Conservation (phyloP, 2,113 vertebrate genomes). For the Recurvirostra avosetta region DNA sequence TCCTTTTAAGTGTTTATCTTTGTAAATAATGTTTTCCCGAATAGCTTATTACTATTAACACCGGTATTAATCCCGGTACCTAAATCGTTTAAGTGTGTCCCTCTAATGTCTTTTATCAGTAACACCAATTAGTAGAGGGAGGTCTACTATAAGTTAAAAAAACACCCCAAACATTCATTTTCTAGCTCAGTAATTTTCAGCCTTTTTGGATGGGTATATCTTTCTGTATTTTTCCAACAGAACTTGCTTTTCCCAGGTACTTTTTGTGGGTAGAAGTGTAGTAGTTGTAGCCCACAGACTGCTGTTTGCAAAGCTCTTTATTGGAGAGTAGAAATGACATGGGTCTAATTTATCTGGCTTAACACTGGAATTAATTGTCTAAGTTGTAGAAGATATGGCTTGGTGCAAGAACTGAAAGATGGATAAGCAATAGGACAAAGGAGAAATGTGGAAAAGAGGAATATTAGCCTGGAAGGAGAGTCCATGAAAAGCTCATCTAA, state of each 20-base stretch:
- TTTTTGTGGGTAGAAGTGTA: not conserved
- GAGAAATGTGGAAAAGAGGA: not conserved
- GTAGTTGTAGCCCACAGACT: not conserved
- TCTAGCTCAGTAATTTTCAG: not conserved
- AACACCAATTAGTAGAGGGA: not conserved
- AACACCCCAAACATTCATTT: not conserved
- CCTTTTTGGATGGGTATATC: not conserved
- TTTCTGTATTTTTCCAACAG: not conserved
- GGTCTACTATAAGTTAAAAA: not conserved
- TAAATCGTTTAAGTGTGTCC: not conserved
- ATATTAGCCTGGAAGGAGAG: not conserved
- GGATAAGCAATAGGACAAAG: not conserved
- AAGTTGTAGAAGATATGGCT: not conserved
- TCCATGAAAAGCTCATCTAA: not conserved
- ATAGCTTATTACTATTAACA: not conserved
- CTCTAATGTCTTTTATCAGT: not conserved
- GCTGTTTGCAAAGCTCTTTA: not conserved
- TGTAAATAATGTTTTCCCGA: not conserved
- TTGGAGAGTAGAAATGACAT: not conserved
- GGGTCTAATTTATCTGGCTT: not conserved
- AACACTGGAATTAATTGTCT: not conserved
- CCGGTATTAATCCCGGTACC: not conserved
- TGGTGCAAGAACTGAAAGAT: not conserved
- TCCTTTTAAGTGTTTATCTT: not conserved
- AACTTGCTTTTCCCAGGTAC: not conserved